These are phyloP conservation scores for Apocheima hispidaria DNA, from an alignment of 2,888 invertebrate species.

Conservation along the genomic window DNA sequence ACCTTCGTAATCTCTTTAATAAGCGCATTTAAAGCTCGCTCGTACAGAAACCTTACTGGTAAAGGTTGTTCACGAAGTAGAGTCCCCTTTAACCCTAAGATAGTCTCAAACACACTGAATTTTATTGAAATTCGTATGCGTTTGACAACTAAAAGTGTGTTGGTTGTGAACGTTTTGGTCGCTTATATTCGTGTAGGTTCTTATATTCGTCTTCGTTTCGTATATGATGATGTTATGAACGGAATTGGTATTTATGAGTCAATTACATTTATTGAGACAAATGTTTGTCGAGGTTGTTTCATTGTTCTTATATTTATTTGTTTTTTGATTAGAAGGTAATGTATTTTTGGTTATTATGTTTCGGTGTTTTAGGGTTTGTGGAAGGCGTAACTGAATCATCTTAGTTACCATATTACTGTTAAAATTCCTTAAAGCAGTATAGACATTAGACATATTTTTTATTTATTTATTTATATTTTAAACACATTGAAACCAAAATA, in stretches of 20 bases:
- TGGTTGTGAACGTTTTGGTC: background rate
- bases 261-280: constrained; percentile 24
- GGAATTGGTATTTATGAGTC: constrained; percentile 25
- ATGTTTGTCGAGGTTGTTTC: constrained; percentile 23
- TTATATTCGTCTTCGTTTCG: constrained; percentile 4
- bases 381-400: no score
- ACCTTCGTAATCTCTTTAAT: no score
- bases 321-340: constrained; percentile 3
- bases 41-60: no score
- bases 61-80: no score
- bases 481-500: background rate
- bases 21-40: no score
- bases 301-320: background rate
- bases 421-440: no score
- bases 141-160: background rate
- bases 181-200: background rate
- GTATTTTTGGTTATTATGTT: no score
- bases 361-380: no score
- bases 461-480: background rate
- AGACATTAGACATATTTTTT: no score
- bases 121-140: background rate
- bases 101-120: no score
- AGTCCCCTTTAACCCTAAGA: no score
- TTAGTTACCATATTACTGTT: no score
- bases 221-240: constrained; percentile 14